Evolutionary conservation across 2,113 vertebrate species (phyloP), one percentile per base, ranked within the genome.

Genomic region (Ginglymostoma cirratum): DNA sequence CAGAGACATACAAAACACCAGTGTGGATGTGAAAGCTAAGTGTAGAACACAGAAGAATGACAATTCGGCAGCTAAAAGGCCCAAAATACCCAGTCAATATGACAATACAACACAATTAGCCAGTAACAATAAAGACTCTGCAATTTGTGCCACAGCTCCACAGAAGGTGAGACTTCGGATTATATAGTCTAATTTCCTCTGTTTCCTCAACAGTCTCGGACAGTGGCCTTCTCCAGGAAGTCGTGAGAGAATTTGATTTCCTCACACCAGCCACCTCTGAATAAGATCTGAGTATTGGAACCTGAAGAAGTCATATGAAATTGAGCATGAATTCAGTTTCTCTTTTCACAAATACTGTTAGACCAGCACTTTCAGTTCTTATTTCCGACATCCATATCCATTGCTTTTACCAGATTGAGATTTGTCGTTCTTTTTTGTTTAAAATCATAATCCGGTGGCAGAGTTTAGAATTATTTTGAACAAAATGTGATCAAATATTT

Each of bases 151-250:
- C 27, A 17, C 94, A 5, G 30, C 69, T 45, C 67, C 67, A 48
- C 67, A 95, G 17, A 95, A 95, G 94, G 94, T 95, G 94, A 95
- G 94, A 12, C 66, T 19, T 87, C 27, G 61, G 0, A 66, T 23
- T 38, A 38, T 17, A 45, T 17, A 92, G 15, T 92, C n/a, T n/a
- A 38, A 42, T 66, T 65, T 66, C 34, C 65, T 89, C 42, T 65
- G 38, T 42, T 23, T 19, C 42, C 42, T 24, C 42, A 55, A 27
- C 85, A 87, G 45, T 87, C 8, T 52, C 17, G 2, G 67, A 69
- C 15, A 23, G 23, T 69, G 4, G 5, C 27, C 27, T 80, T 80
- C n/a, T 8, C 34, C n/a, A 17, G 15, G 55, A 34, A 66, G 34
- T 61, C 66, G 17, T 38, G 61, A 34, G 52, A 65, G 1, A 90